These are phyloP conservation scores for Apantesis nais DNA, from an alignment of 2,888 invertebrate genomes.

Conservation along the genomic window DNA sequence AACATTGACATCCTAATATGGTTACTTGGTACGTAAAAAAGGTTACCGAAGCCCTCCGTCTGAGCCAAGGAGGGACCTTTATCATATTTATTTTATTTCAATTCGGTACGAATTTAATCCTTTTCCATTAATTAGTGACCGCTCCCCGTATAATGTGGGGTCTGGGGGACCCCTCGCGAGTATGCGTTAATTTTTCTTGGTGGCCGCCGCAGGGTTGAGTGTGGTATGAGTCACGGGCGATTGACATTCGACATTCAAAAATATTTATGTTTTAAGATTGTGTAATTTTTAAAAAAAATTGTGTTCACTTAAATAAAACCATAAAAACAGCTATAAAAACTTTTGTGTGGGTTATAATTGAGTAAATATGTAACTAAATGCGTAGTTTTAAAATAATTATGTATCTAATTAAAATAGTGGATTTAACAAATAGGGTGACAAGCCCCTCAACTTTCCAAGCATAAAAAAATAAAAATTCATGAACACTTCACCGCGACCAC, in stretches of 20 bases:
- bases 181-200: constrained; percentile 81
- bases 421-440: constrained; percentile 33
- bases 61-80: constrained; percentile 73
- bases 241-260: constrained; percentile 20
- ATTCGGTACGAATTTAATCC: constrained; percentile 85
- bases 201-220: constrained; percentile 61
- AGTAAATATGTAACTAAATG: constrained; percentile 3
- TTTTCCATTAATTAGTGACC: constrained; percentile 86
- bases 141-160: constrained; percentile 74
- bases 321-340: background rate
- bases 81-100: constrained; percentile 86
- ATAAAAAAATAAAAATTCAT: constrained; percentile 35
- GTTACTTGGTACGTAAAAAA: constrained; percentile 36
- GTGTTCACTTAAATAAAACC: background rate
- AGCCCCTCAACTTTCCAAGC: constrained; percentile 33
- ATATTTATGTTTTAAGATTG: background rate
- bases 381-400: constrained; percentile 11
- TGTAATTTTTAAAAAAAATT: background rate
- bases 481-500: constrained; percentile 36
- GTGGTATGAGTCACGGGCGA: constrained; percentile 46
- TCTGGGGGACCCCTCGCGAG: constrained; percentile 62
- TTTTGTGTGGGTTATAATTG: constrained; percentile 2
- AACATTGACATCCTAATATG: constrained; percentile 66
- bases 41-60: constrained; percentile 46
- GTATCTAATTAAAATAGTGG: constrained; percentile 22